Base-by-base conservation (phyloP, 2,797 vertebrate genomes). In the Perdix hodgsoniae region DNA sequence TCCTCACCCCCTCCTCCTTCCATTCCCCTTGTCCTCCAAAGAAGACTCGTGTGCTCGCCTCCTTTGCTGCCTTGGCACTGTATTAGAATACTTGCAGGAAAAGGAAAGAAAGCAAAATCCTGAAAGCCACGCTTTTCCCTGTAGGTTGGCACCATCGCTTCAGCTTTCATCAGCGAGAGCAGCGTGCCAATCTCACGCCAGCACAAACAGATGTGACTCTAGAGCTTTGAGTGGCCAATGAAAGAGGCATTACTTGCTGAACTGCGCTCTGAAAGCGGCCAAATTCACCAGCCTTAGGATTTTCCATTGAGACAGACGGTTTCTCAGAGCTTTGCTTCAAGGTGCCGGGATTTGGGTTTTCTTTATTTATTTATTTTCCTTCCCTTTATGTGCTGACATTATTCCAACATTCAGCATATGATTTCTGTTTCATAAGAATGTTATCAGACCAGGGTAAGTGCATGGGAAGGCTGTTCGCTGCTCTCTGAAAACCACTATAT, bases 341-440 rank as follows among this genome's bases (percentile, higher is more conserved):
- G 95, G 77, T 92, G 74, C 78, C 66, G 93, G 76, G 73, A 11
- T 94, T 96, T 90, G 6, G 47, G 81, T 1, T 40, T 8, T 19
- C 0, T 47, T 91, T 90, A 27, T 88, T 90, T 88, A 21, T 74
- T 90, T 88, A 24, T 84, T 86, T 94, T 11, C 57, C 79, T 80
- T 67, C 31, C 76, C 75, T 96, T 91, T 94, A 67, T 95, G 88
- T 3, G 19, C 77, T 93, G 88, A 57, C 66, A 71, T 79, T 90
- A 94, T 96, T 86, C 83, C 69, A 13, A 57, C 35, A 6, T 90
- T 94, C 96, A 90, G 78, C 61, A 33, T 15, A 9, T 27, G 39
- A 93, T 90, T 97, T 94, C 70, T 96, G 90, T 95, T 93, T 93
- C 82, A 9, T 59, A 49, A 85, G 95, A 93, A 91, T 94, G 92